Evolutionary conservation across 2,797 vertebrate species (phyloP).

Genomic region (Pantherophis vulpinus): DNA sequence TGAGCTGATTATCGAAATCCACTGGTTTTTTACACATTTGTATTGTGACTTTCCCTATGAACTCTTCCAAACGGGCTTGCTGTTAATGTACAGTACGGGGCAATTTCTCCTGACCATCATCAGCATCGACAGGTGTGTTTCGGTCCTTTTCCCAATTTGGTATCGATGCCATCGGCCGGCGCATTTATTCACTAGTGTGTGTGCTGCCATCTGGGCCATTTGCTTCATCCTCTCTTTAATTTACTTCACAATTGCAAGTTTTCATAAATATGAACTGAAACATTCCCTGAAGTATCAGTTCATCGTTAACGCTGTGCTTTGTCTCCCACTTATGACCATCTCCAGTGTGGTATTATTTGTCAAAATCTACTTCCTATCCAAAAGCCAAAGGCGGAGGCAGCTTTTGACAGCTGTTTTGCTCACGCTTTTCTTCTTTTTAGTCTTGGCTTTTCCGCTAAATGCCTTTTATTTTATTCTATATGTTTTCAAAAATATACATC

Average conservation of each 20-base stretch:
- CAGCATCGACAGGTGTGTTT: conserved; percentile 60
- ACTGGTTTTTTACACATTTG: conserved; percentile 41
- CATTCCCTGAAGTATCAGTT: not conserved
- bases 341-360: conserved; percentile 57
- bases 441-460: conserved; percentile 61
- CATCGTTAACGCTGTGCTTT: conserved; percentile 31
- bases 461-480: conserved; percentile 40
- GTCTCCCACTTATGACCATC: conserved; percentile 37
- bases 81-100: conserved; percentile 42
- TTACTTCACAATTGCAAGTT: not conserved
- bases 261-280: too few relatives aligned
- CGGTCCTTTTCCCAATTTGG: conserved; percentile 58
- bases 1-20: conserved; percentile 37
- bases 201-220: conserved; percentile 42
- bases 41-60: conserved; percentile 36
- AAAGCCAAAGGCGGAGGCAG: conserved; percentile 18
- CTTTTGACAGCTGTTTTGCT: conserved; percentile 43
- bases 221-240: conserved; percentile 53
- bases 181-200: conserved; percentile 27
- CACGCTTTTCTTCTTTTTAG: conserved; percentile 58
- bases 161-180: conserved; percentile 52
- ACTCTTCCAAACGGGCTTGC: conserved; percentile 36
- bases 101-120: conserved; percentile 61
- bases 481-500: not conserved
- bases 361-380: conserved; percentile 49